These are phyloP conservation scores for Enteromius mattozi DNA, from an alignment of 2,797 vertebrate genomes.

Conservation along the genomic window DNA sequence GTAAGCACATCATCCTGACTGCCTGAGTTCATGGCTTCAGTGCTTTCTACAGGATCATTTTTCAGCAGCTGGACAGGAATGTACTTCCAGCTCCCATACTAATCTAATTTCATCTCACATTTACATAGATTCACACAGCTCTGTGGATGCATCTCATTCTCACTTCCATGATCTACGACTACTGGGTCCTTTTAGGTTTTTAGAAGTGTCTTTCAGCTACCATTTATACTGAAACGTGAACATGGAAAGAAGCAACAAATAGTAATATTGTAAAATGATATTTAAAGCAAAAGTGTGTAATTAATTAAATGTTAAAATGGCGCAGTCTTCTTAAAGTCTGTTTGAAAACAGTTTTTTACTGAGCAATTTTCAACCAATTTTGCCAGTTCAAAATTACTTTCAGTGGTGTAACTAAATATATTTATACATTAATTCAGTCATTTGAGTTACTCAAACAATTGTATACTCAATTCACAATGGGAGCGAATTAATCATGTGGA, in stretches of 20 bases:
- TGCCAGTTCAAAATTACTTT: neutral
- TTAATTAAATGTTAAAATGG: neutral
- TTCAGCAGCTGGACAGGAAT: conserved; percentile 37
- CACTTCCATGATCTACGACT: conserved; percentile 44
- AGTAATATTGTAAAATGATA: neutral
- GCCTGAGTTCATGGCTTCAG: conserved; percentile 20
- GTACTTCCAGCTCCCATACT: conserved; percentile 37
- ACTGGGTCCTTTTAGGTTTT: conserved; percentile 1
- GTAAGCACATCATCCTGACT: conserved; percentile 44
- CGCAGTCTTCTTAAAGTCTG: too few relatives aligned
- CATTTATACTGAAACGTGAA: conserved; percentile 19
- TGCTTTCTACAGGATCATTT: conserved; percentile 36
- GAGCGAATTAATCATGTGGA: conserved; percentile 6
- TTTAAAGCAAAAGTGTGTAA: neutral
- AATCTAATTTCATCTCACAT: conserved; percentile 56
- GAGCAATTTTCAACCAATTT: neutral
- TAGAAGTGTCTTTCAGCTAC: neutral
- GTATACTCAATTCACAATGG: neutral
- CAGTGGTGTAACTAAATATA: neutral
- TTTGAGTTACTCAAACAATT: neutral
- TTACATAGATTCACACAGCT: conserved; percentile 36
- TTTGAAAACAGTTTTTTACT: neutral
- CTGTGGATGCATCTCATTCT: conserved; percentile 33
- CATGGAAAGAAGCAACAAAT: neutral
- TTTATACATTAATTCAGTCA: neutral